A percentile compares a stretch with the other conserved stretches of the same genome.
Conservation (phyloP, 2,888 invertebrate genomes). For the Germaria angustata region DNA sequence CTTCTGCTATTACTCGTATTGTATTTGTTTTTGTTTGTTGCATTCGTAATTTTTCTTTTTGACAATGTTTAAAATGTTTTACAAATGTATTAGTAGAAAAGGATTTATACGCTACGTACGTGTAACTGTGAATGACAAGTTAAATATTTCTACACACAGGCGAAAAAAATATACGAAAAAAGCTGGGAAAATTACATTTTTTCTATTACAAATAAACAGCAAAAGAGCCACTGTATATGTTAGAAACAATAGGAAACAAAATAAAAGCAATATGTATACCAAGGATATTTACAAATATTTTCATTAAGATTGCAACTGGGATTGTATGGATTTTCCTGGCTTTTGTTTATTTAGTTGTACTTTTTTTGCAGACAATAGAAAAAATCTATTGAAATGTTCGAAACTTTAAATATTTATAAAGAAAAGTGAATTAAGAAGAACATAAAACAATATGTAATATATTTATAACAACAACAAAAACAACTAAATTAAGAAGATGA, state of each 20-base stretch:
- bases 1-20: background rate
- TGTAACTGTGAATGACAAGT: slow-evolving; percentile 58
- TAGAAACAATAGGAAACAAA: slow-evolving; percentile 20
- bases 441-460: slow-evolving; percentile 8
- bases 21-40: background rate
- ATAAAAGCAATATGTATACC: background rate
- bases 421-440: slow-evolving; percentile 6
- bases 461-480: background rate
- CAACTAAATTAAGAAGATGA: background rate
- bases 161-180: background rate
- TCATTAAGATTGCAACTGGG: slow-evolving; percentile 55
- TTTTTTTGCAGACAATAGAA: background rate
- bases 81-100: slow-evolving; percentile 52
- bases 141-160: slow-evolving; percentile 30
- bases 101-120: background rate
- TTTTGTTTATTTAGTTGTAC: slow-evolving; percentile 12
- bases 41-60: slow-evolving; percentile 41
- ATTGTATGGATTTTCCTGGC: slow-evolving; percentile 38
- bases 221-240: background rate
- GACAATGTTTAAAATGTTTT: slow-evolving; percentile 56
- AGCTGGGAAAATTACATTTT: background rate
- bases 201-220: slow-evolving; percentile 39
- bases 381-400: slow-evolving; percentile 7
- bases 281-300: slow-evolving; percentile 39
- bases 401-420: background rate